Evolutionary conservation across 2,888 invertebrate species (phyloP).

Genomic region (Cancer borealis): DNA sequence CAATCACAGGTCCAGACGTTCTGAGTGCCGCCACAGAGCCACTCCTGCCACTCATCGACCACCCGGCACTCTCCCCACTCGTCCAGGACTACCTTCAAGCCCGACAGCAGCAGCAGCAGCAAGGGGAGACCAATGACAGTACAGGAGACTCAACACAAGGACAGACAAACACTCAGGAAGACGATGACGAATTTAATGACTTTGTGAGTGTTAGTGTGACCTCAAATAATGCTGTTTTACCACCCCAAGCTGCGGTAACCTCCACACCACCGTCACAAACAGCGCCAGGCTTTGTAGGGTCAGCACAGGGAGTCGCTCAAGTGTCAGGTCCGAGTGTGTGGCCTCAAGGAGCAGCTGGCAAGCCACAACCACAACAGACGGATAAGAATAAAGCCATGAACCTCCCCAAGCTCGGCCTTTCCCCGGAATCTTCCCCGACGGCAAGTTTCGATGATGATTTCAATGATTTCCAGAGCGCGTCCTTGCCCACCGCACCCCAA

Average conservation of each 20-base stretch:
- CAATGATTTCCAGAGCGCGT: slow-evolving; percentile 74
- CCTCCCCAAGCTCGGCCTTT: slow-evolving; percentile 69
- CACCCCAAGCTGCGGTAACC: background rate
- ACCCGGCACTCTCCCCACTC: slow-evolving; percentile 73
- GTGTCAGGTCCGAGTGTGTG: background rate
- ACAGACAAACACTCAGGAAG: background rate
- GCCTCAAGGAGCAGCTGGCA: background rate
- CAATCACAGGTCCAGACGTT: slow-evolving; percentile 65
- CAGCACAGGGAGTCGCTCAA: background rate
- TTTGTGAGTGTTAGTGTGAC: slow-evolving; percentile 62
- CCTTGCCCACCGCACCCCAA: background rate
- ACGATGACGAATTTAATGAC: slow-evolving; percentile 74
- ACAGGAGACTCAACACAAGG: background rate
- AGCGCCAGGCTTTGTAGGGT: background rate
- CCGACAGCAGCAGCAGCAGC: slow-evolving; percentile 57
- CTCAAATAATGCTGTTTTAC: background rate
- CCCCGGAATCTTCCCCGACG: slow-evolving; percentile 71
- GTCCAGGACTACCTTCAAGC: slow-evolving; percentile 70
- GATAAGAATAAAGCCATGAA: slow-evolving; percentile 73
- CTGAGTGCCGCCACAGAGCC: slow-evolving; percentile 61
- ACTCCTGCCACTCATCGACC: slow-evolving; percentile 71
- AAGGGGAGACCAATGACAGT: background rate
- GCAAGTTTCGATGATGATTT: slow-evolving; percentile 69
- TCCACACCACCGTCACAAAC: background rate
- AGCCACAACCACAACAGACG: background rate